Conservation (phyloP, 2,113 vertebrate genomes). For the Chamaea fasciata region DNA sequence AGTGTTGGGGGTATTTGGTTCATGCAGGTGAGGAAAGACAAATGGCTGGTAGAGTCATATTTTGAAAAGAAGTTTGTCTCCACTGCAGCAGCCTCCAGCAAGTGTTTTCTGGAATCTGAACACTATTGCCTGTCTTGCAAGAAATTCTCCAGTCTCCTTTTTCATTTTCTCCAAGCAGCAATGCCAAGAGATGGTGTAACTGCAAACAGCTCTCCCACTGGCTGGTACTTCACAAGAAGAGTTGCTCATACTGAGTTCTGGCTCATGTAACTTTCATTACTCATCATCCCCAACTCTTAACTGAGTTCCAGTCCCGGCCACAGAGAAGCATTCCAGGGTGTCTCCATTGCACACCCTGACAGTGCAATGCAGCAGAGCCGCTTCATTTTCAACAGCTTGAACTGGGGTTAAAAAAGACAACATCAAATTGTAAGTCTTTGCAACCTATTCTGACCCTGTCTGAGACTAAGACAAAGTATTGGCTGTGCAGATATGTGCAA, state of each 20-base stretch:
- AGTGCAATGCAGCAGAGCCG: background rate
- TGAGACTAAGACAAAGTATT: background rate
- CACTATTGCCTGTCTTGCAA: background rate
- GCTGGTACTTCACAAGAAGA: background rate
- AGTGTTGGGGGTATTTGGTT: background rate
- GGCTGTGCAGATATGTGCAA: background rate
- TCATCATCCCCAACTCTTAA: background rate
- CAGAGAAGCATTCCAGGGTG: background rate
- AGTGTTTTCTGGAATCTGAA: background rate
- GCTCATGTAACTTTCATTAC: background rate
- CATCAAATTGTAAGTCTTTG: accelerated
- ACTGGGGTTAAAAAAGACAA: background rate
- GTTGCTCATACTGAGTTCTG: background rate
- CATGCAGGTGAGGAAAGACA: background rate
- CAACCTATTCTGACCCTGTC: background rate
- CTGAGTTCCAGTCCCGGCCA: background rate
- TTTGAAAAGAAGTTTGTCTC: background rate
- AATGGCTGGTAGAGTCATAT: background rate
- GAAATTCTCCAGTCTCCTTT: background rate
- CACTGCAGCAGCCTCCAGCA: background rate
- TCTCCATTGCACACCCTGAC: background rate
- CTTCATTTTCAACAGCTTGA: background rate
- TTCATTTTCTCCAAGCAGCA: background rate
- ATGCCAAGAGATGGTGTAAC: background rate
- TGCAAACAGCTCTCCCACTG: background rate